Percentiles rank a stretch among this genome's conserved stretches.
Evolutionary conservation across 2,113 vertebrate species (phyloP).

Genomic region (Tichodroma muraria): DNA sequence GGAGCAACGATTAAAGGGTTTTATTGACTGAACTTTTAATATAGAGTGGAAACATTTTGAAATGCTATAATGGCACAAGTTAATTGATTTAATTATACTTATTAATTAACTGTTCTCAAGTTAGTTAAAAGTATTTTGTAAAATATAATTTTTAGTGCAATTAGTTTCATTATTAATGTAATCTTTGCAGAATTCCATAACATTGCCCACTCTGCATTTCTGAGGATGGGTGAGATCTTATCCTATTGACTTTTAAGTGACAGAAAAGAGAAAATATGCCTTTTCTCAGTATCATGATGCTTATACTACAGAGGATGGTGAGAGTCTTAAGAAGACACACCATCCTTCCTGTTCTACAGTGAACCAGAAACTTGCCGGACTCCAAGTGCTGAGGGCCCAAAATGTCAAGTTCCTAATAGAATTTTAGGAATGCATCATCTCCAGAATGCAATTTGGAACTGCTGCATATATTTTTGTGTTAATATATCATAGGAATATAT

Average conservation of each 20-base stretch:
- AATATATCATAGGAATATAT: neutral
- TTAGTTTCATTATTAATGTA: neutral
- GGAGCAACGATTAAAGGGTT: neutral
- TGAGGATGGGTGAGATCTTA: neutral
- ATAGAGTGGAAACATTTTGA: neutral
- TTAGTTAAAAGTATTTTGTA: neutral
- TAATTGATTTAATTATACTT: conserved; percentile 16
- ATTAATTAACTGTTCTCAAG: neutral
- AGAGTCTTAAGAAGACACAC: neutral
- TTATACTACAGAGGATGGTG: neutral
- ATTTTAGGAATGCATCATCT: neutral
- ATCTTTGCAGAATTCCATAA: neutral
- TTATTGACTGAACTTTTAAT: conserved; percentile 6
- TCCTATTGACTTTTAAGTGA: neutral
- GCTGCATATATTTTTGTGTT: neutral
- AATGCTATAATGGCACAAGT: neutral
- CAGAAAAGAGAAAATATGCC: neutral
- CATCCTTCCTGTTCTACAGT: neutral
- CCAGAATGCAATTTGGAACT: neutral
- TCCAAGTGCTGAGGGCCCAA: neutral
- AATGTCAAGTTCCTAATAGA: neutral
- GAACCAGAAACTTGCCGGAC: neutral
- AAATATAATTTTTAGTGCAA: neutral
- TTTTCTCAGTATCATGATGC: neutral
- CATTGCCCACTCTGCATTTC: neutral